Percentiles rank a stretch among this genome's conserved stretches.
These are phyloP conservation scores for Nymphicus hollandicus DNA, from an alignment of 2,113 vertebrate genomes.

Conservation along the genomic window DNA sequence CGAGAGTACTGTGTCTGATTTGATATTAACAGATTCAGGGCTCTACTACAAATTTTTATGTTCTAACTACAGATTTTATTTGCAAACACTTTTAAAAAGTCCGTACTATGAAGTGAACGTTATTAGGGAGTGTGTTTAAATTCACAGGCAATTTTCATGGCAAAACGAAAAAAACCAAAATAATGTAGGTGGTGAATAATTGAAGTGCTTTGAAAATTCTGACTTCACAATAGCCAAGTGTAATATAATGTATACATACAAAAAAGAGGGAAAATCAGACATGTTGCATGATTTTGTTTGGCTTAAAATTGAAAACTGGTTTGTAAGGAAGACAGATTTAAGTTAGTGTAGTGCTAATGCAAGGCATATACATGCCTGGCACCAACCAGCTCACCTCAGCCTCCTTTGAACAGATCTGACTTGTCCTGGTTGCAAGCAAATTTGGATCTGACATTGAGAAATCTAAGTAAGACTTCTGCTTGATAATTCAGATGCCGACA, in stretches of 20 bases:
- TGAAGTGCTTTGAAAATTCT: neutral
- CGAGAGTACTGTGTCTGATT: neutral
- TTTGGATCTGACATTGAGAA: slow-evolving; percentile 16
- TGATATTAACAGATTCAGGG: neutral
- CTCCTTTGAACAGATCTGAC: neutral
- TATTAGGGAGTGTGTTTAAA: neutral
- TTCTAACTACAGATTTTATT: neutral
- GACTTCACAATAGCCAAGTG: neutral
- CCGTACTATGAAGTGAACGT: neutral
- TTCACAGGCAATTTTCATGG: neutral
- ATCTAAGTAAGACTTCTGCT: neutral
- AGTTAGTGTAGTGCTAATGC: neutral
- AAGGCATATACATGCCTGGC: neutral
- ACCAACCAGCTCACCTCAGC: neutral
- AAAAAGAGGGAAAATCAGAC: neutral
- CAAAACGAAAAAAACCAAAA: neutral
- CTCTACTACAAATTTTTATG: neutral
- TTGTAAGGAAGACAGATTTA: neutral
- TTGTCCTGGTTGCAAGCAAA: neutral
- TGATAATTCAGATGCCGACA: neutral
- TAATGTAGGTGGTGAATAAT: neutral
- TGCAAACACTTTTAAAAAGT: neutral
- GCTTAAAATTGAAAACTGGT: neutral
- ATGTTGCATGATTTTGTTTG: neutral
- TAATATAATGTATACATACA: neutral